phyloP scores from a whole-genome alignment of 2,797 vertebrate species.

The Lateolabrax maculatus region DNA sequence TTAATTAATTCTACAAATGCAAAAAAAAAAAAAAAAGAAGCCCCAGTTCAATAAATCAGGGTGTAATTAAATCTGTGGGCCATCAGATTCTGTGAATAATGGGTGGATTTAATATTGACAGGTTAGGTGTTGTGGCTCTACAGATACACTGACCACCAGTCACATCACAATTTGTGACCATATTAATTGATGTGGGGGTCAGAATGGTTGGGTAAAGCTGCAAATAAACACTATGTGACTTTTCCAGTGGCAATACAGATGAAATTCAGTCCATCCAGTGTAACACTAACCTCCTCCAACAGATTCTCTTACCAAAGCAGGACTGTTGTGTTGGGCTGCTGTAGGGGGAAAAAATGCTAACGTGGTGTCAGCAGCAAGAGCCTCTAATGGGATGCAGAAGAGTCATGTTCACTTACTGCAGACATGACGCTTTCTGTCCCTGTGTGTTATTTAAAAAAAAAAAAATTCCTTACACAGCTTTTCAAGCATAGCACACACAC shows the following conservation, averaged over 20 bases:
- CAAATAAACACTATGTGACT: background rate
- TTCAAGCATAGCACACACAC: background rate
- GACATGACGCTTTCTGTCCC: slow-evolving; percentile 35
- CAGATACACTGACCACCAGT: background rate
- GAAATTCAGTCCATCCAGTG: slow-evolving; percentile 2
- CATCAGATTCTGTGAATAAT: slow-evolving; percentile 1
- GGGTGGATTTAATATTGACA: background rate
- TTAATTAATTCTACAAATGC: background rate
- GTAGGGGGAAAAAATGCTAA: background rate
- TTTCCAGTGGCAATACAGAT: background rate
- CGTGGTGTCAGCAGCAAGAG: slow-evolving; percentile 12
- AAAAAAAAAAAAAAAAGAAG: background rate
- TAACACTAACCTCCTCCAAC: background rate
- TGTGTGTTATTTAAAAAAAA: slow-evolving; percentile 28
- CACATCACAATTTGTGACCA: background rate
- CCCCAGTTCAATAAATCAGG: background rate
- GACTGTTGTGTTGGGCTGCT: background rate
- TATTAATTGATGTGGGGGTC: background rate
- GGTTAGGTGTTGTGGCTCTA: background rate
- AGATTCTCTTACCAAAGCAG: slow-evolving; percentile 2
- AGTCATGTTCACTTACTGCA: slow-evolving; percentile 33
- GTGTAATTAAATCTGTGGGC: background rate
- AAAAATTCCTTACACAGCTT: slow-evolving; percentile 38
- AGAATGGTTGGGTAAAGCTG: slow-evolving; percentile 6
- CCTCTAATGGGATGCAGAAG: slow-evolving; percentile 42